A percentile compares a stretch with the other conserved stretches of the same genome.
phyloP scores from a whole-genome alignment of 2,888 invertebrate genomes.

The Hylaea fasciaria region DNA sequence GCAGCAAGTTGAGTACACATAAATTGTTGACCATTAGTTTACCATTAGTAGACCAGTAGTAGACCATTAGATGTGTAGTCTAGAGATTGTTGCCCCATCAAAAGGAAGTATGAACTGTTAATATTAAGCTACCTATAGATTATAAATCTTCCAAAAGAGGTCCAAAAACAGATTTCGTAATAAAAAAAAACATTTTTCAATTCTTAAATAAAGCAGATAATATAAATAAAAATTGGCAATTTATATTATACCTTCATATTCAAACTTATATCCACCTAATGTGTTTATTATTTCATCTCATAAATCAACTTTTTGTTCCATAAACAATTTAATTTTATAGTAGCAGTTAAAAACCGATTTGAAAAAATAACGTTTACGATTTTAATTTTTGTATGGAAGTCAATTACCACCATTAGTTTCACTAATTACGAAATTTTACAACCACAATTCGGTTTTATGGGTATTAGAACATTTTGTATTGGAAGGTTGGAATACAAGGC shows the following conservation, averaged over 20 bases:
- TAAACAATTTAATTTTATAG: conserved; percentile 62
- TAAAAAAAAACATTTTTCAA: neutral
- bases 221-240: conserved; percentile 25
- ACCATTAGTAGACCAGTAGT: too few relatives aligned
- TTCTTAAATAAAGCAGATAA: conserved; percentile 1
- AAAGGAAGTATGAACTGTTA: too few relatives aligned
- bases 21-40: too few relatives aligned
- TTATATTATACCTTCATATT: conserved; percentile 19
- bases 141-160: too few relatives aligned
- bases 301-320: conserved; percentile 51
- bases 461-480: conserved; percentile 73
- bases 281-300: conserved; percentile 41
- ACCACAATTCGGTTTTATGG: conserved; percentile 76
- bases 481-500: conserved; percentile 59
- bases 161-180: too few relatives aligned
- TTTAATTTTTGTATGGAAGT: conserved; percentile 70
- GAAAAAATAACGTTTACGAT: conserved; percentile 62
- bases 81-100: too few relatives aligned
- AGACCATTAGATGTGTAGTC: too few relatives aligned
- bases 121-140: too few relatives aligned
- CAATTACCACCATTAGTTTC: conserved; percentile 78
- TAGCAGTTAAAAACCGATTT: conserved; percentile 55
- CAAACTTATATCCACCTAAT: conserved; percentile 41
- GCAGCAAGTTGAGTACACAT: too few relatives aligned
- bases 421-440: conserved; percentile 80